Evolutionary conservation across 2,113 vertebrate species (phyloP).

Genomic region (Vulpes vulpes): DNA sequence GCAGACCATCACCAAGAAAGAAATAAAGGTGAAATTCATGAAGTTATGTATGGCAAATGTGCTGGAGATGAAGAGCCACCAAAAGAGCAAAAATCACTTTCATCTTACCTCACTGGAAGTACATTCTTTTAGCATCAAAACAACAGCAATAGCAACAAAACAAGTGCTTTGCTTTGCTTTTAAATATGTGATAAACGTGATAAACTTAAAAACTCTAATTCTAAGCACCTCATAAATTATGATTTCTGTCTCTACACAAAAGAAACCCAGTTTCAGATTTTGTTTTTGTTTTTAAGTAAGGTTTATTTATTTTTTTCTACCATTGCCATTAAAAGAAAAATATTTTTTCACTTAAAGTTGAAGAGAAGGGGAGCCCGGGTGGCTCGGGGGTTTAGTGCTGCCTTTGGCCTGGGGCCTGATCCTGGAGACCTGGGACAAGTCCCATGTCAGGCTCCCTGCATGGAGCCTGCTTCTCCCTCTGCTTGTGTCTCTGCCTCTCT

Average conservation of each 20-base stretch:
- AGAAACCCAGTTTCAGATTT: background rate
- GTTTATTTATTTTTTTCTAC: background rate
- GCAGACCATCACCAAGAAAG: slow-evolving; percentile 48
- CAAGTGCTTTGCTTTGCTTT: background rate
- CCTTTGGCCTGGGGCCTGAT: too few species aligned
- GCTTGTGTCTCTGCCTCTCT: too few species aligned
- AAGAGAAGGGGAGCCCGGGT: too few species aligned
- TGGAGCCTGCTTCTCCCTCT: too few species aligned
- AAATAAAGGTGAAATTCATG: background rate
- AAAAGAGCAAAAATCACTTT: slow-evolving; percentile 21
- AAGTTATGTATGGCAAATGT: background rate
- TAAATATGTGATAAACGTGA: background rate
- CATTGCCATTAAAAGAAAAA: background rate
- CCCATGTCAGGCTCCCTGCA: too few species aligned
- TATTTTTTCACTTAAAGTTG: background rate
- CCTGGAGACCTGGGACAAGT: too few species aligned
- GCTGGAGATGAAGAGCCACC: background rate
- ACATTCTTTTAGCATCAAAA: slow-evolving; percentile 26
- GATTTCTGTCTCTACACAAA: background rate
- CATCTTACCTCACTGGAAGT: background rate
- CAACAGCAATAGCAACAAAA: background rate
- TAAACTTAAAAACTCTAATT: background rate
- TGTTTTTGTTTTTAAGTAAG: background rate
- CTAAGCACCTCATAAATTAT: background rate
- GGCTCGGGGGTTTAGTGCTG: too few species aligned